Evolutionary conservation across 2,797 vertebrate genomes (phyloP), one percentile per base, ranked within the genome.

Genomic region (Alca torda): DNA sequence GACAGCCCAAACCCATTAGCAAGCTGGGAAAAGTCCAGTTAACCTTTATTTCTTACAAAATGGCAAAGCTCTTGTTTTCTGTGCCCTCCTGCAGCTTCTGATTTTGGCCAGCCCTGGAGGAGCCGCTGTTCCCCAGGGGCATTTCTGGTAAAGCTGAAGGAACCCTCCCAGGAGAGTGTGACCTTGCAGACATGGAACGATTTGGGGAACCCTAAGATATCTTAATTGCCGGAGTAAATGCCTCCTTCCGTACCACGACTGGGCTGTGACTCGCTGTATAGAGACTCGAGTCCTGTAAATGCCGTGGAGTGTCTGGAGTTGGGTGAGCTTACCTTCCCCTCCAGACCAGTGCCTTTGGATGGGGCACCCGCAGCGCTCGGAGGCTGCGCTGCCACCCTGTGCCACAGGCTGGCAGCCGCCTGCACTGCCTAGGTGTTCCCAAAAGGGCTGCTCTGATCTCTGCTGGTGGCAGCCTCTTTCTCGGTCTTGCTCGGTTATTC

Each of bases 201-300:
- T 92, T 69, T 39, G 31, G 56, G 65, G 11, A 92, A 73, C 41
- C n/a, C 53, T 80, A 46, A 56, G 25, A 69, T 72, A 57, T 79
- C 46, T 59, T 89, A 93, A 95, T 75, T 86, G 73, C 68, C 8
- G 28, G 21, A 43, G 10, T 51, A 75, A 86, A 75, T 51, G 28
- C 7, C 50, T 87, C 24, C 46, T 89, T 89, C 37, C n/a, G 41
- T 19, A 18, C 45, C 15, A 9, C 0, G 3, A 64, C 10, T 5
- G 9, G 28, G 46, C 67, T 77, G 48, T 41, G 39, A 33, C 33
- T 76, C 0, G 8, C 45, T 70, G 6, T 37, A 16, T 39, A 31
- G 59, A 63, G 24, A n/a, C 28, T 60, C 0, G 0, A 61, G 30
- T 51, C 74, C 21, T 79, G 46, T 15, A 48, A 26, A 11, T 0